Evolutionary conservation across 2,797 vertebrate species (phyloP), one percentile per base, ranked within the genome.

Genomic region (Adelosebastes latens): DNA sequence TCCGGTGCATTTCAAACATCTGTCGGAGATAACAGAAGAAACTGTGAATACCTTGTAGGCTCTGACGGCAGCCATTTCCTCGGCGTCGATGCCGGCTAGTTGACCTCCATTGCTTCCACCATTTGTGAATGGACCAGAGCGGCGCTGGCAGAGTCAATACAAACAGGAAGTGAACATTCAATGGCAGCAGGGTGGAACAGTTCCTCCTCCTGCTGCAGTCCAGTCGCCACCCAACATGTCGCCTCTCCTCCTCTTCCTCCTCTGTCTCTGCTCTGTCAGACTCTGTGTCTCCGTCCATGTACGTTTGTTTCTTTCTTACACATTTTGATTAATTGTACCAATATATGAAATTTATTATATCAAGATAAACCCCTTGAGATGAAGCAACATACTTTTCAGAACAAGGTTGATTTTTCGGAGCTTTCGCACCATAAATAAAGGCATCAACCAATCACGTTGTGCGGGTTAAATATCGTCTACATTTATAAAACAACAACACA

Each of bases 141-240:
- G 25, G 61, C 11, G 72, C 32, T 2, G 83, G 65, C 67, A 55
- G 58, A 29, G 86, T 90, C 90, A 89, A 82, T 87, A 86, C 93
- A 90, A 92, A 95, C 96, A 97, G 97, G 96, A 98, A 97, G 90
- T 85, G 85, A 74, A 90, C 89, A 92, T 94, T 97, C 95, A 97
- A 95, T 97, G 93, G 94, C 91, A 89, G 87, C 93, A 92, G 97
- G 97, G 96, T 94, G 97, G 96, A 96, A 87, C 95, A 91, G 93
- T 96, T 97, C 95, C 96, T 96, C 84, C 94, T 96, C 84, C 94
- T 81, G 67, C 76, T 87, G 49, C 79, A 71, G 84, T 49, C 18
- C 9, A 55, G 87, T 80, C 85, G 8, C 84, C 90, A 78, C 90
- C 84, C 85, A 85, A 22, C 81, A n/a, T 67, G 86, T 82, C 67